Percentiles rank a stretch among this genome's conserved stretches.
These are phyloP conservation scores for Sebastolobus altivelis DNA, from an alignment of 2,797 vertebrate species.

Conservation along the genomic window DNA sequence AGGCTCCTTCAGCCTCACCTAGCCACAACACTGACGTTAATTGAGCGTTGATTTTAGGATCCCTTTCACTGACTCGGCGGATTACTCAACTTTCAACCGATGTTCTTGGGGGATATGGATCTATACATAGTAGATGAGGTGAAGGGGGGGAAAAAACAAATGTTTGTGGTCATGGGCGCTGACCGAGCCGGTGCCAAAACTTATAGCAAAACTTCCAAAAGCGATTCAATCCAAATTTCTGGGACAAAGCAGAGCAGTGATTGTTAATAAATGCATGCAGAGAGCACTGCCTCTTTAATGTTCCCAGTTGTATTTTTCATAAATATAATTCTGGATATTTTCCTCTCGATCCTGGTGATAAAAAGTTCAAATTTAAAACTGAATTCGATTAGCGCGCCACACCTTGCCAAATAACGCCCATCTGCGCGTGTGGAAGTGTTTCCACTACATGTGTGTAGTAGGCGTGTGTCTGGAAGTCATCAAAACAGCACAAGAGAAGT, in stretches of 20 bases:
- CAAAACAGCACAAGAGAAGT: slow-evolving; percentile 45
- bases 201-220: background rate
- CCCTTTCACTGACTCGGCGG: slow-evolving; percentile 82
- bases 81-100: slow-evolving; percentile 65
- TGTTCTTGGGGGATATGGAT: slow-evolving; percentile 37
- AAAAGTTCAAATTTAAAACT: background rate
- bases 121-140: slow-evolving; percentile 2
- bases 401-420: slow-evolving; percentile 17
- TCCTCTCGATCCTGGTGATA: background rate
- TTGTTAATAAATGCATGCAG: background rate
- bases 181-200: background rate
- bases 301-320: background rate
- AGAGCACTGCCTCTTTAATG: background rate
- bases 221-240: background rate
- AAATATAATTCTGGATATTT: background rate
- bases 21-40: slow-evolving; percentile 84
- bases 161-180: background rate
- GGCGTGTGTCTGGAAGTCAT: slow-evolving; percentile 56
- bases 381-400: background rate
- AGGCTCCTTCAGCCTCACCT: slow-evolving; percentile 86
- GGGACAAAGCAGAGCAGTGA: background rate
- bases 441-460: slow-evolving; percentile 23
- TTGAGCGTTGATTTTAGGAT: slow-evolving; percentile 84
- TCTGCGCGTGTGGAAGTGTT: slow-evolving; percentile 1
- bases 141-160: background rate